Base-by-base conservation (phyloP, 2,113 vertebrate species). In the Neolamprologus tretocephalus region DNA sequence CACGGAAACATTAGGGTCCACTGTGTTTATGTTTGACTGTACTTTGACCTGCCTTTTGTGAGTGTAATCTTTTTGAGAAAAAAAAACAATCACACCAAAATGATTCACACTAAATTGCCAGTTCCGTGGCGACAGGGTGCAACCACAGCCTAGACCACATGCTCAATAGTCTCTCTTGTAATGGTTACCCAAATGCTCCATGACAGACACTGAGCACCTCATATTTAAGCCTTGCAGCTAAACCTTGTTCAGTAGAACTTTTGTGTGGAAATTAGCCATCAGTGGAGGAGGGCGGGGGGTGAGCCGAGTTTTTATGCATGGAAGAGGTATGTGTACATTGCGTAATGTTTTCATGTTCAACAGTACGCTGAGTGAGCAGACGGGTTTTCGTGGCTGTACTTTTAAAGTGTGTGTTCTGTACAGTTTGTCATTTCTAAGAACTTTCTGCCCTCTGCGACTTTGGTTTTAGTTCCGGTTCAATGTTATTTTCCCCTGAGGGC, bases 321-420 rank as follows among this genome's bases (percentile, higher is more conserved):
- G 61, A 66, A 12, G 51, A 83, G 23, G 23, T 51, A 75, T 66
- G 73, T 83, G 86, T 82, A 71, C 49, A 71, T 87, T 91, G 82
- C 61, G 89, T 90, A 83, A 89, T 94, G 89, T 96, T 95, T 87
- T 90, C 66, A 93, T 51, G 79, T 92, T 89, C 81, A 95, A 91
- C 90, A 93, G 61, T 21, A 28, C 58, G n/a, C 83, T 71, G 71
- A 83, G 35, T 87, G 84, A 84, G 80, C 73, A 23, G 68, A 87
- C 91, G 55, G 89, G 86, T 94, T 94, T 91, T 91, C 26, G 53
- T 21, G 28, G 17, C 49, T 73, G 81, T 57, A 42, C 54, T 85
- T 35, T 86, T 47, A 53, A 37, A 1, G 47, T 83, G 68, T 82
- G 75, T 17, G 28, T 83, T 42, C 11, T 61, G 12, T 26, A 63